A percentile compares a stretch with the other conserved stretches of the same genome.
phyloP scores from a whole-genome alignment of 2,797 vertebrate genomes.

The Pelodytes ibericus region DNA sequence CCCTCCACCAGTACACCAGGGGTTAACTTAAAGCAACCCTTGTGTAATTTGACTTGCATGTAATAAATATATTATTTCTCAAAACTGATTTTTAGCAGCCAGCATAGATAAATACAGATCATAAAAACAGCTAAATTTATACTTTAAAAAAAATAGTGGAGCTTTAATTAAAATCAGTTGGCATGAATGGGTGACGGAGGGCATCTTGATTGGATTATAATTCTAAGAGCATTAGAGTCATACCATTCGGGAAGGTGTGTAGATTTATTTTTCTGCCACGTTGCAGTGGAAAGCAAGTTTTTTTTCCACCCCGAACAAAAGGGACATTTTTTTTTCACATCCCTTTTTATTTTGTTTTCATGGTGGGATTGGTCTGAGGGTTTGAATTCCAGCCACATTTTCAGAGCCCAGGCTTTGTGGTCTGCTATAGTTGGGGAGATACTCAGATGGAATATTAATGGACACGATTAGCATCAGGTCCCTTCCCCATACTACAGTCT shows the following conservation, averaged over 20 bases:
- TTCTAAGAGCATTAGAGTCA: background rate
- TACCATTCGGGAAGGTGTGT: slow-evolving; percentile 3
- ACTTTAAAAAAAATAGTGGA: too few species aligned
- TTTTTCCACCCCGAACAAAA: slow-evolving; percentile 3
- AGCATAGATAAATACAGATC: too few species aligned
- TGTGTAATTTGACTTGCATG: too few species aligned
- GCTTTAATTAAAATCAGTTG: too few species aligned
- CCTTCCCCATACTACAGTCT: too few species aligned
- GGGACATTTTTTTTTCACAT: slow-evolving; percentile 23
- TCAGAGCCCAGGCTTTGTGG: slow-evolving; percentile 27
- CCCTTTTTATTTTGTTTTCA: slow-evolving; percentile 16
- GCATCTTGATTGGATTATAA: background rate
- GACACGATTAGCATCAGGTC: background rate
- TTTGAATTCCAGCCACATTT: slow-evolving; percentile 20
- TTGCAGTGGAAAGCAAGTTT: slow-evolving; percentile 24
- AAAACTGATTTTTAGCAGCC: too few species aligned
- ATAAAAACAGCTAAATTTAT: too few species aligned
- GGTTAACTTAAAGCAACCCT: too few species aligned
- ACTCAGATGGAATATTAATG: slow-evolving; percentile 32
- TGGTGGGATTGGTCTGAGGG: slow-evolving; percentile 23
- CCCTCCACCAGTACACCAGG: too few species aligned
- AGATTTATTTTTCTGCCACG: slow-evolving; percentile 34
- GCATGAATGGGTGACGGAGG: background rate
- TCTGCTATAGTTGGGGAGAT: slow-evolving; percentile 1
- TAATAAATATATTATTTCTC: too few species aligned